Conservation (phyloP, 2,888 invertebrate species). For the Sclerodermus sp. region DNA sequence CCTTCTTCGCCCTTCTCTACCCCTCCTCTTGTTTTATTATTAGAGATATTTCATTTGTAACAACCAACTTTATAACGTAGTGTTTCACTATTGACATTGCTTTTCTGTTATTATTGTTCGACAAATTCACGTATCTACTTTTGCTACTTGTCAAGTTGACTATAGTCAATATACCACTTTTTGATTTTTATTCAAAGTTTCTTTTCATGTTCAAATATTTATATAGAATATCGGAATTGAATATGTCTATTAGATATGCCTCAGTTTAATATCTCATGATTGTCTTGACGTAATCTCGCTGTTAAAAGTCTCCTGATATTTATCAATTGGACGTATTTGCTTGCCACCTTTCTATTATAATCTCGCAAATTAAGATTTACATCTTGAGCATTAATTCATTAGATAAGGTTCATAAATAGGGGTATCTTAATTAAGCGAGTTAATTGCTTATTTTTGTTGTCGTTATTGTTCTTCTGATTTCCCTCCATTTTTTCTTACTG, state of each 20-base stretch:
- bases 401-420: no score
- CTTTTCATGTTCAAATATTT: background rate
- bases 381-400: no score
- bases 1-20: no score
- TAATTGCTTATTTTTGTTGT: no score
- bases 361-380: no score
- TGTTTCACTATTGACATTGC: background rate
- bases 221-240: slow-evolving; percentile 5
- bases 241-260: slow-evolving; percentile 33
- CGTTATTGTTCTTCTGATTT: no score
- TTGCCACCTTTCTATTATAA: no score
- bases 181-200: background rate
- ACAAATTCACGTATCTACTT: slow-evolving; percentile 26
- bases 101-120: slow-evolving; percentile 20
- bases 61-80: background rate
- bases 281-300: slow-evolving; percentile 23
- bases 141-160: slow-evolving; percentile 20
- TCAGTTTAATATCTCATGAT: slow-evolving; percentile 31
- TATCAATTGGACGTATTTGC: no score
- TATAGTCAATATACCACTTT: background rate
- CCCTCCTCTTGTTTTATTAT: background rate
- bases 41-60: background rate
- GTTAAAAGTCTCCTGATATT: no score
- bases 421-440: no score
- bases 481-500: no score